These are phyloP conservation scores for Megaptera novaeangliae DNA, from an alignment of 2,113 vertebrate species.

Conservation along the genomic window DNA sequence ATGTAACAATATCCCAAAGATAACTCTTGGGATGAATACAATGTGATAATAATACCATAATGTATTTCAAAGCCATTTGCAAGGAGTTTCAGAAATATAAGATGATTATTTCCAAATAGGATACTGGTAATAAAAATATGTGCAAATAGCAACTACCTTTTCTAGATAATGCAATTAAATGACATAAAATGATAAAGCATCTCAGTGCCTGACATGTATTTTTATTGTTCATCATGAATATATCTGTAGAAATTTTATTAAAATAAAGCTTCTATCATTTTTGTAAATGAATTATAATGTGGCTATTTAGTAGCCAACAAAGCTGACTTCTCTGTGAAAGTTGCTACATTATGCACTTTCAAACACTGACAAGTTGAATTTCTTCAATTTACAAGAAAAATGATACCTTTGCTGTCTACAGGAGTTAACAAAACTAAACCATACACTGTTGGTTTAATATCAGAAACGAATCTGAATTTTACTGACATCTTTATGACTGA, in stretches of 20 bases:
- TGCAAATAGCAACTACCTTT: background rate
- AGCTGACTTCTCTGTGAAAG: background rate
- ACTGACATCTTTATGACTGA: background rate
- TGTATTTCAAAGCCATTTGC: background rate
- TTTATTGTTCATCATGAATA: background rate
- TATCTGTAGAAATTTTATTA: conserved; percentile 10
- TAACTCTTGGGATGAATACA: background rate
- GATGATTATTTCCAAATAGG: background rate
- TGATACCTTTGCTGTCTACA: background rate
- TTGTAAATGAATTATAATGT: conserved; percentile 16
- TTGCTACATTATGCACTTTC: background rate
- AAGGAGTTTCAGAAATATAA: background rate
- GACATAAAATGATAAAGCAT: background rate
- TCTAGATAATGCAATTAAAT: background rate
- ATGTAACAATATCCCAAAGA: background rate
- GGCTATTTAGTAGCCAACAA: background rate
- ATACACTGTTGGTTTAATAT: background rate
- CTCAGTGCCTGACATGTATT: background rate
- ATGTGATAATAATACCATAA: background rate
- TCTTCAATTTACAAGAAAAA: background rate
- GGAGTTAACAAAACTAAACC: conserved; percentile 25
- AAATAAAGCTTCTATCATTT: background rate
- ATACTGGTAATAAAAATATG: background rate
- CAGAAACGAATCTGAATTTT: conserved; percentile 2
- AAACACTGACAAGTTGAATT: background rate